Percentiles rank a stretch among this genome's conserved stretches.
Evolutionary conservation across 1,140 invertebrate species (phyloP).

Genomic region (Aphelinus atriplicis): DNA sequence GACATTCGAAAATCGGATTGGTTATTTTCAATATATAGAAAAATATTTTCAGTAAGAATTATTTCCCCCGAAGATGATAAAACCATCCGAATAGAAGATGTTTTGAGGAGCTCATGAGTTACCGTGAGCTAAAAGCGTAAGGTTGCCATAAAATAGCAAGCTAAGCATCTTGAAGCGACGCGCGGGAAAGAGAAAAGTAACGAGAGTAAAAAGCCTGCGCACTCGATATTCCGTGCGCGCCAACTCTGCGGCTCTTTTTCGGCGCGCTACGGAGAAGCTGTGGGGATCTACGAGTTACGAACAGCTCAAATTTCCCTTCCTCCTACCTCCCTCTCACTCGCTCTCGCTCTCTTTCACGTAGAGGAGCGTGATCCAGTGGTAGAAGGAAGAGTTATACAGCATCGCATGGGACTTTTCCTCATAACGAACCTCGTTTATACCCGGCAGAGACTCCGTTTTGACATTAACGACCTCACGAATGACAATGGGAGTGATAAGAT

Average conservation of each 20-base stretch:
- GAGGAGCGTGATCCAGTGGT: background rate
- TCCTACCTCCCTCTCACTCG: background rate
- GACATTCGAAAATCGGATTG: no score
- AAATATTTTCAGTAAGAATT: no score
- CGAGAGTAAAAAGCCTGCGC: slow-evolving; percentile 1
- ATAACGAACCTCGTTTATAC: slow-evolving; percentile 21
- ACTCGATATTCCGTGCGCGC: slow-evolving; percentile 18
- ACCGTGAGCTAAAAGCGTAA: no score
- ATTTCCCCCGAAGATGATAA: no score
- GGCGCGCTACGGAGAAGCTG: background rate
- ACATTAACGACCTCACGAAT: slow-evolving; percentile 17
- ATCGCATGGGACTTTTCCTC: slow-evolving; percentile 1
- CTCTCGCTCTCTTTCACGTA: background rate
- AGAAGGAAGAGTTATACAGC: background rate
- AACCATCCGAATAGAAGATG: no score
- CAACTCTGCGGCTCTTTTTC: slow-evolving; percentile 3
- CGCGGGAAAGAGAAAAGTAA: background rate
- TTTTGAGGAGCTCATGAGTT: no score
- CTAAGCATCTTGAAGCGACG: no score
- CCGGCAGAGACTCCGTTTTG: slow-evolving; percentile 20
- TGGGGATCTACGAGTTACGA: slow-evolving; percentile 20
- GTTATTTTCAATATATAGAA: no score
- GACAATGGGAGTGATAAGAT: slow-evolving; percentile 23
- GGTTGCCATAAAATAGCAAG: no score
- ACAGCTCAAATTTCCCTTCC: slow-evolving; percentile 22